Base-by-base conservation (phyloP, 1,140 invertebrate species). In the Ooceraea biroi region DNA sequence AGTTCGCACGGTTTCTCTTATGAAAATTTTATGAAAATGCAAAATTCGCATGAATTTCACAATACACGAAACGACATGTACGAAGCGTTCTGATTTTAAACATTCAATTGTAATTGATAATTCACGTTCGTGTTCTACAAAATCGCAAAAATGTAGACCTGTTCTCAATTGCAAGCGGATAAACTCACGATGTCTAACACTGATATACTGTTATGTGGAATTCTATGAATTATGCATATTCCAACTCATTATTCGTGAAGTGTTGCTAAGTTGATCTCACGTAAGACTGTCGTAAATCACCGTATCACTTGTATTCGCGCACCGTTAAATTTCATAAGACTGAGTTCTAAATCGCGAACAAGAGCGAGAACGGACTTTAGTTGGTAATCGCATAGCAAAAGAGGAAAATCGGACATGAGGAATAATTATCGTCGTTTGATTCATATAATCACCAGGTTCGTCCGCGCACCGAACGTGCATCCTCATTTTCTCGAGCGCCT, bases 401-500 rank as follows among this genome's bases (percentile, higher is more conserved):
- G 36, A 36, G 36, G 10, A 19, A 22, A 25, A 19, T 71, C 50
- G 22, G 30, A 69, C 30, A 11, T 63, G 60, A 66, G 50, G n/a
- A 57, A 71, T 80, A 80, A 58, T 71, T n/a, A n/a, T 52, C 52
- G 50, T 77, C 74, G 36, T 69, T 78, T 69, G 76, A 69, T 69
- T 80, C 44, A 57, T 71, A 46, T 55, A 80, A 80, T 57, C 22
- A 25, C 14, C 65, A 3, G 11, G 12, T 46, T 57, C 17, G 25
- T 80, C 63, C 7, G 50, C 7, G 27, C 17, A 19, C 17, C 50
- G 22, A 68, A 68, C 12, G 25, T 8, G 4, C 27, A 11, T 71
- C 12, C 25, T 3, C 3, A 50, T 80, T 80, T 80, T 71, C 41
- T 22, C 50, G 27, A n/a, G 12, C 63, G 44, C 25, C 52, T 80